phyloP scores from a whole-genome alignment of 2,113 vertebrate genomes.

The Xiphophorus hellerii region DNA sequence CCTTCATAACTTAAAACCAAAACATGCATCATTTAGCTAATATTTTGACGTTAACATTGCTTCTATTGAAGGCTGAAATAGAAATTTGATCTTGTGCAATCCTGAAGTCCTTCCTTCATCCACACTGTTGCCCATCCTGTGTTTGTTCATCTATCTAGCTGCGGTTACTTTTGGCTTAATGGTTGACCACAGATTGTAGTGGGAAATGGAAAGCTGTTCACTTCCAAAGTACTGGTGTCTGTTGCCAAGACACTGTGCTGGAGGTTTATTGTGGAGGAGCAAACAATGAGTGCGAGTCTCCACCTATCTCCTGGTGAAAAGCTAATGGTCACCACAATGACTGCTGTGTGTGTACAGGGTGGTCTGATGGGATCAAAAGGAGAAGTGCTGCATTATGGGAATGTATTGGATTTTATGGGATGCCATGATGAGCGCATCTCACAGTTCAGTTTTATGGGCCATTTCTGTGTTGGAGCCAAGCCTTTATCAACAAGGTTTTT shows the following conservation, averaged over 20 bases:
- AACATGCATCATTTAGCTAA: background rate
- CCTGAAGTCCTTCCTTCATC: background rate
- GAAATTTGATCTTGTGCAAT: background rate
- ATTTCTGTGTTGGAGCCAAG: background rate
- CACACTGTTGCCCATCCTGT: background rate
- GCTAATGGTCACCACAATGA: conserved; percentile 16
- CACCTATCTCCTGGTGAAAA: conserved; percentile 23
- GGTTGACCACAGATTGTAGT: conserved; percentile 50
- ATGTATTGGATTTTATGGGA: background rate
- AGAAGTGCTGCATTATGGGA: background rate
- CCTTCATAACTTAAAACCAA: background rate
- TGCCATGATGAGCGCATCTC: background rate
- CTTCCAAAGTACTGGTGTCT: conserved; percentile 3
- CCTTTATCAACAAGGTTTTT: background rate
- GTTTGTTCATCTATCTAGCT: conserved; percentile 6
- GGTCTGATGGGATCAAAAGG: background rate
- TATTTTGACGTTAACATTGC: background rate
- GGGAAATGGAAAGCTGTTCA: conserved; percentile 13
- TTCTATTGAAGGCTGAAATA: background rate
- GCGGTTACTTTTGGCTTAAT: conserved; percentile 29
- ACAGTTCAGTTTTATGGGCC: background rate
- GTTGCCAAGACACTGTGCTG: conserved; percentile 25
- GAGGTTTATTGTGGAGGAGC: conserved; percentile 48
- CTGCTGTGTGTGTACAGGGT: background rate
- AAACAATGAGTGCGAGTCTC: conserved; percentile 49